Evolutionary conservation across 1,140 invertebrate species (phyloP).

Genomic region (Gonioctena quinquepunctata): DNA sequence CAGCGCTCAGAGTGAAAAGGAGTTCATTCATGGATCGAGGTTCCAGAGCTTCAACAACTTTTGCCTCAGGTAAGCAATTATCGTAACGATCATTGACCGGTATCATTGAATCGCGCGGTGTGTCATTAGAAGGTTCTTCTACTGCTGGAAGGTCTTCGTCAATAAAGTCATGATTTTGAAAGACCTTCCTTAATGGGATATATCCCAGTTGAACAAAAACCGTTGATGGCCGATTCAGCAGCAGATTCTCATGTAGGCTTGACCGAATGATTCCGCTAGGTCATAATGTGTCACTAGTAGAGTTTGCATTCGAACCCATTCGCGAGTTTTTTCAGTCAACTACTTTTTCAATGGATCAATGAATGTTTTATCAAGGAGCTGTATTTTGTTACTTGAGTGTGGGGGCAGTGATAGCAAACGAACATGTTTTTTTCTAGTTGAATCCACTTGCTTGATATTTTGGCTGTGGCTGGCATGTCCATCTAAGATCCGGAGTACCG

Average conservation of each 20-base stretch:
- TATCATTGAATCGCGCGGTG: too few relatives aligned
- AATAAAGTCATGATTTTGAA: constrained; percentile 25
- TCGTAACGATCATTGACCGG: constrained; percentile 1
- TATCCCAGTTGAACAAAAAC: constrained; percentile 19
- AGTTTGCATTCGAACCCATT: constrained; percentile 19
- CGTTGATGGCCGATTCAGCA: constrained; percentile 16
- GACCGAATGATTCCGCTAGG: constrained; percentile 20
- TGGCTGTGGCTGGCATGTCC: constrained; percentile 41
- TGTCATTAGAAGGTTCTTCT: constrained; percentile 15
- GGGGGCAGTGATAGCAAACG: constrained; percentile 45
- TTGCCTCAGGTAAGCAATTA: constrained; percentile 7
- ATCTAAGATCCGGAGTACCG: constrained; percentile 46
- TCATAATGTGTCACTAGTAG: constrained; percentile 17
- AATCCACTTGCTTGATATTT: constrained; percentile 43
- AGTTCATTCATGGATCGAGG: background rate
- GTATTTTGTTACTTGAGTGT: constrained; percentile 49
- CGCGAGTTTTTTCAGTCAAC: constrained; percentile 24
- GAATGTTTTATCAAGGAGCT: constrained; percentile 49
- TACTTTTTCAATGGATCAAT: constrained; percentile 41
- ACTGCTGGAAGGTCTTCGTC: constrained; percentile 13
- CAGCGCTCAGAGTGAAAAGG: background rate
- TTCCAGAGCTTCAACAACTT: constrained; percentile 8
- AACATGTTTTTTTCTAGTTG: constrained; percentile 39
- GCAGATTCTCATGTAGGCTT: constrained; percentile 18
- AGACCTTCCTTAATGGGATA: too few relatives aligned